These are phyloP conservation scores for Agriopis leucophaearia DNA, from an alignment of 2,888 invertebrate species.

Conservation along the genomic window DNA sequence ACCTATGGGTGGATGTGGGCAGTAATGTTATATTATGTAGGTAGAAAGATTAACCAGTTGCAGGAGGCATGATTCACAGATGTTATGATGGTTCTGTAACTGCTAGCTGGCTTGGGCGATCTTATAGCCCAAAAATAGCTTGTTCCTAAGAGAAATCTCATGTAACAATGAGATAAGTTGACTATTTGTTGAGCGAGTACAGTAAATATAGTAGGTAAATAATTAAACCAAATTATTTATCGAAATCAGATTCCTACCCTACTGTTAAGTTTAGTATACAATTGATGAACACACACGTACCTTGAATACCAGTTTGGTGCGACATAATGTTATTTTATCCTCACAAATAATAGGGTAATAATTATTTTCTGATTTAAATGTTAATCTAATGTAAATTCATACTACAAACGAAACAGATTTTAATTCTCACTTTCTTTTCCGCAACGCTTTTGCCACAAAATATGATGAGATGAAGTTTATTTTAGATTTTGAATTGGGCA, in stretches of 20 bases:
- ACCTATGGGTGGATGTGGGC: background rate
- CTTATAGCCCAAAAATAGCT: conserved; percentile 1
- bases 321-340: conserved; percentile 24
- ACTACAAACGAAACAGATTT: conserved; percentile 5
- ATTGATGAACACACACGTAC: conserved; percentile 24
- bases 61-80: conserved; percentile 24
- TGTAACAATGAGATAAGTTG: background rate
- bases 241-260: background rate
- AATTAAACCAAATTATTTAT: background rate
- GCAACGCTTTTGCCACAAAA: background rate
- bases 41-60: background rate
- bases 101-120: background rate
- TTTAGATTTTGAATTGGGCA: no score
- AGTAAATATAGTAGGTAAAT: background rate
- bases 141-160: no score
- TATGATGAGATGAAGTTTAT: no score
- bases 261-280: no score
- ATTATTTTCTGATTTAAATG: background rate
- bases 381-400: conserved; percentile 2
- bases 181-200: background rate
- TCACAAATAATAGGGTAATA: background rate
- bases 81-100: background rate
- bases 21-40: background rate
- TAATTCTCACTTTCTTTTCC: background rate
- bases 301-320: conserved; percentile 38